Percentiles rank a stretch among this genome's conserved stretches.
phyloP scores from a whole-genome alignment of 2,113 vertebrate genomes.

The Etia nguti region DNA sequence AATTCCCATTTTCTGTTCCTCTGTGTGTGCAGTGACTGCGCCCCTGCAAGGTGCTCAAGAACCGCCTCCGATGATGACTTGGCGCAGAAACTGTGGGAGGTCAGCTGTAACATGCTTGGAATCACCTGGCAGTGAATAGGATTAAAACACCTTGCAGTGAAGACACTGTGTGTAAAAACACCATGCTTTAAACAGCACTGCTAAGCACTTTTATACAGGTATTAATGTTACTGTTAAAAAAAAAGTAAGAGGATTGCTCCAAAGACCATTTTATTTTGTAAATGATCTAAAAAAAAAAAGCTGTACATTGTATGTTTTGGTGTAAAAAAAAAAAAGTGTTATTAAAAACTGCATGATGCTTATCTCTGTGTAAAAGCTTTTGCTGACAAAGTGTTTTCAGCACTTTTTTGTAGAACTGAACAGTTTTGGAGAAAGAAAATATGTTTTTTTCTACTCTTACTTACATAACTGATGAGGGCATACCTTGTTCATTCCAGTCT shows the following conservation, averaged over 20 bases:
- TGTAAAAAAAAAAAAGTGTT: background rate
- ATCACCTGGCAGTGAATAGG: conserved; percentile 66
- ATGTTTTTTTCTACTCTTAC: background rate
- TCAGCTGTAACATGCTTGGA: conserved; percentile 71
- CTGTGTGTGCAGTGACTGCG: conserved; percentile 65
- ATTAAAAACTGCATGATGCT: background rate
- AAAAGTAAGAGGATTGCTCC: background rate
- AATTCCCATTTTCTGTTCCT: background rate
- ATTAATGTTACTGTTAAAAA: background rate
- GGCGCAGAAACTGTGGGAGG: conserved; percentile 74
- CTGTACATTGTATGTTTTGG: background rate
- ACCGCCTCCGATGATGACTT: conserved; percentile 65
- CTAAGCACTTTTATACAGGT: conserved; percentile 15
- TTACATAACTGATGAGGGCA: background rate
- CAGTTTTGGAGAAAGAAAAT: background rate
- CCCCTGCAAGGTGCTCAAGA: conserved; percentile 62
- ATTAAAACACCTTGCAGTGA: background rate
- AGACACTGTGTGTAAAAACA: background rate
- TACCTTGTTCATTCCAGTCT: background rate
- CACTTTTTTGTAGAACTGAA: background rate
- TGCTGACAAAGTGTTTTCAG: background rate
- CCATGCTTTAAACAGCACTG: conserved; percentile 6
- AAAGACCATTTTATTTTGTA: background rate
- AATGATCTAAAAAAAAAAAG: background rate
- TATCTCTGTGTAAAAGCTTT: background rate